Percentiles rank a stretch among this genome's conserved stretches.
Conservation (phyloP, 2,888 invertebrate genomes). For the Schizotus pectinicornis region DNA sequence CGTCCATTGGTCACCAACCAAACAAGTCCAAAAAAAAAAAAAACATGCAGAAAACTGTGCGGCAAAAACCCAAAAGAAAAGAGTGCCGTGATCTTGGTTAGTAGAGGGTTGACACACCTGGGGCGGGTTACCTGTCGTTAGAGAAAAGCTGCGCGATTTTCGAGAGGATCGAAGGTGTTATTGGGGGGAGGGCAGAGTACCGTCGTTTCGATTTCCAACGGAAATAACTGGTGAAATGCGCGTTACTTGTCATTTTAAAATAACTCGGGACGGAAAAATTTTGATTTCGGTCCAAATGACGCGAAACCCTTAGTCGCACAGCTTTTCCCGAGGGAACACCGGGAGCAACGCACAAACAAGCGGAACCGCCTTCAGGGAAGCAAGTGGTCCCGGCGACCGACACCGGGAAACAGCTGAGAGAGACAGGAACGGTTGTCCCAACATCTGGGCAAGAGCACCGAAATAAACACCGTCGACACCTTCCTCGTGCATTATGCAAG, state of each 20-base stretch:
- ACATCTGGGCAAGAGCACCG: constrained; percentile 37
- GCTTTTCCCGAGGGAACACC: not conserved
- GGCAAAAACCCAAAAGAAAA: constrained; percentile 3
- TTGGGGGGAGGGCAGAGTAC: not conserved
- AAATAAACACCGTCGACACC: constrained; percentile 37
- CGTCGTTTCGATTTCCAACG: not conserved
- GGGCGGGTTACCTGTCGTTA: too few species aligned
- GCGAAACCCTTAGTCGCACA: not conserved
- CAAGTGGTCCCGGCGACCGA: constrained; percentile 35
- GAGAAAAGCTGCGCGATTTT: too few species aligned
- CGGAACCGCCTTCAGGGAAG: constrained; percentile 12
- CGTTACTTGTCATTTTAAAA: too few species aligned
- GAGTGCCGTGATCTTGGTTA: not conserved
- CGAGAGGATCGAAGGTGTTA: not conserved
- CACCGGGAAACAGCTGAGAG: constrained; percentile 45
- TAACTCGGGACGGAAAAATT: too few species aligned
- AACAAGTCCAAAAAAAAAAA: constrained; percentile 2
- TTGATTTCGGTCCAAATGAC: not conserved
- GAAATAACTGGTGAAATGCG: not conserved
- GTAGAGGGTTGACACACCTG: too few species aligned
- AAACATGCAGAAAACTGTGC: constrained; percentile 4
- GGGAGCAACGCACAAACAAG: constrained; percentile 9
- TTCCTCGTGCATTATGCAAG: constrained; percentile 43
- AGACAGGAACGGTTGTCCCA: constrained; percentile 30
- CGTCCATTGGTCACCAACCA: not conserved